Evolutionary conservation across 2,888 invertebrate species (phyloP).

Genomic region (Cephus spinipes): DNA sequence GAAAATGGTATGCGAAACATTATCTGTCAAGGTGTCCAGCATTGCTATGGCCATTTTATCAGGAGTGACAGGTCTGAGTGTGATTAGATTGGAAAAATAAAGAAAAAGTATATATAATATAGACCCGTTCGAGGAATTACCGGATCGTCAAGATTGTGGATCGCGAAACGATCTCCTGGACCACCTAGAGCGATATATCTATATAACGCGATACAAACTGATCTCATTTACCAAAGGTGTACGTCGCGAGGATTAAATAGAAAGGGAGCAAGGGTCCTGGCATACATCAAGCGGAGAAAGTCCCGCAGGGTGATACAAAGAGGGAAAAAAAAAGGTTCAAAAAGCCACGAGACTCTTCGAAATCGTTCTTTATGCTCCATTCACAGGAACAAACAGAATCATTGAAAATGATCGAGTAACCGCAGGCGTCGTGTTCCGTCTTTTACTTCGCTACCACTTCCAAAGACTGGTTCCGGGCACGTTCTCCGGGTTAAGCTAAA

Average conservation of each 20-base stretch:
- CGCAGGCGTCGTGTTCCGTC: not conserved
- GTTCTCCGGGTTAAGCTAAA: not conserved
- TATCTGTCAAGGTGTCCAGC: not conserved
- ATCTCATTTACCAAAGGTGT: not conserved
- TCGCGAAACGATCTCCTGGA: not conserved
- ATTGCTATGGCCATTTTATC: not conserved
- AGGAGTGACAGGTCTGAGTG: not conserved
- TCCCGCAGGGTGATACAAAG: not conserved
- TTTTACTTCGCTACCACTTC: not conserved
- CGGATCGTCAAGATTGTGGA: not conserved
- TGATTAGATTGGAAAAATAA: not conserved
- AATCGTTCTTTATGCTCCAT: not conserved
- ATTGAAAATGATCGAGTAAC: not conserved
- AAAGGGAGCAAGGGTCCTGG: not conserved
- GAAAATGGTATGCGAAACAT: not conserved
- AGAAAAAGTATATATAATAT: not conserved
- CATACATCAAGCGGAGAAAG: not conserved
- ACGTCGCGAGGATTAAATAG: not conserved
- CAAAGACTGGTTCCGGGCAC: not conserved
- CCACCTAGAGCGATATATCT: not conserved
- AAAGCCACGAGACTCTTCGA: not conserved
- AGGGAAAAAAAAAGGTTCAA: not conserved
- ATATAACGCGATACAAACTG: not conserved
- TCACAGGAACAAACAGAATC: not conserved
- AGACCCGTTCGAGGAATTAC: not conserved